Conservation (phyloP, 2,797 vertebrate species). For the Enteromius treurensis region DNA sequence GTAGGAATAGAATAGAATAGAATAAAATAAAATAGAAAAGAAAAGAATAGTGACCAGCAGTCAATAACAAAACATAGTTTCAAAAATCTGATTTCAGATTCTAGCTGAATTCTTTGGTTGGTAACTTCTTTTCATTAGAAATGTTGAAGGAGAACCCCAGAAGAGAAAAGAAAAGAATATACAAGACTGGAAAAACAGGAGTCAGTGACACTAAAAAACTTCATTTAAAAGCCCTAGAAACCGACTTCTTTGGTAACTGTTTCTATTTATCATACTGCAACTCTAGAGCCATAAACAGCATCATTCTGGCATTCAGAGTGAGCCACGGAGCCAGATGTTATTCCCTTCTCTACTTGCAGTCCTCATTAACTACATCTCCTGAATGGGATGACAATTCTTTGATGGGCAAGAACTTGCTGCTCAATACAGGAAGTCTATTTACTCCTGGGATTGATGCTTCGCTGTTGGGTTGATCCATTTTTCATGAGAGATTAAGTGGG, state of each 20-base stretch:
- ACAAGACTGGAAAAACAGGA: neutral
- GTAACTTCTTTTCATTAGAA: neutral
- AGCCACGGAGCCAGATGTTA: constrained; percentile 25
- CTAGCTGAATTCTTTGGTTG: neutral
- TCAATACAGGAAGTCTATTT: constrained; percentile 49
- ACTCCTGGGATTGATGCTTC: constrained; percentile 48
- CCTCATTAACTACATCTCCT: constrained; percentile 37
- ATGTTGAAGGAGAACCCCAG: neutral
- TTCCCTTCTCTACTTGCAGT: constrained; percentile 28
- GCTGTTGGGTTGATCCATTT: constrained; percentile 58
- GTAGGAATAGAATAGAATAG: neutral
- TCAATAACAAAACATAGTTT: neutral
- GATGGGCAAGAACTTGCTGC: constrained; percentile 45
- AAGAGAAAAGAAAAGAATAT: neutral
- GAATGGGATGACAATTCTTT: constrained; percentile 43
- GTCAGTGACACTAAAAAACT: neutral
- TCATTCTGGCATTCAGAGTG: constrained; percentile 3
- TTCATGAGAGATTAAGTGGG: constrained; percentile 56
- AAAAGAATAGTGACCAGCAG: neutral
- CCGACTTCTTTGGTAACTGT: neutral
- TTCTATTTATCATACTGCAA: constrained; percentile 25
- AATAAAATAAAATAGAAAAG: neutral
- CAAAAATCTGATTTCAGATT: neutral
- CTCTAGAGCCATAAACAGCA: constrained; percentile 7
- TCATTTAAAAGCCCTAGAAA: neutral